Evolutionary conservation across 2,888 invertebrate genomes (phyloP).

Genomic region (Rhagonycha lutea): DNA sequence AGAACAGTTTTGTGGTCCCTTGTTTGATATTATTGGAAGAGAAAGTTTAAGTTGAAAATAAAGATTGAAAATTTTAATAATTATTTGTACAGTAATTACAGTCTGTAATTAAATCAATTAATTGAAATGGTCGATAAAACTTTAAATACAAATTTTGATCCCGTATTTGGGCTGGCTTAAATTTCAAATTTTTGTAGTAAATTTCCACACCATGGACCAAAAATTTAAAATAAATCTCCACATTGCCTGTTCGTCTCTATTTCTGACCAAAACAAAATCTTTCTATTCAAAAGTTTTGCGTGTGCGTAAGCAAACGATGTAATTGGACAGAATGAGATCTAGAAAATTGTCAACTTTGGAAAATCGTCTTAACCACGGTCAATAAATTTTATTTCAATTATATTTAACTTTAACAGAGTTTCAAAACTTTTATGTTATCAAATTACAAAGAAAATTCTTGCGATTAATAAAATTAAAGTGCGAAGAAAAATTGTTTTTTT

Average conservation of each 20-base stretch:
- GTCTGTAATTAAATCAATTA: too few relatives aligned
- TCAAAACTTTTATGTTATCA: neutral
- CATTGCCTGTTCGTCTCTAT: neutral
- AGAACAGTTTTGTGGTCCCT: too few relatives aligned
- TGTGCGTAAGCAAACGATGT: neutral
- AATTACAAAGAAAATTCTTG: neutral
- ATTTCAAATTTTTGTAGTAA: neutral
- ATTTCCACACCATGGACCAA: neutral
- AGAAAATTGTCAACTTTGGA: neutral
- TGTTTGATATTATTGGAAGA: too few relatives aligned
- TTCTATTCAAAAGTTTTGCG: neutral
- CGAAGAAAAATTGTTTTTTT: neutral
- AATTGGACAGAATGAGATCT: neutral
- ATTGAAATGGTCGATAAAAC: too few relatives aligned
- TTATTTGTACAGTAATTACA: too few relatives aligned
- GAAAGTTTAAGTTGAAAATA: too few relatives aligned
- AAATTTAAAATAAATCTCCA: neutral
- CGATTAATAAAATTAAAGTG: neutral
- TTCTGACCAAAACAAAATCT: neutral
- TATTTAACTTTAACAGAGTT: neutral
- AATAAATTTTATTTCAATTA: neutral
- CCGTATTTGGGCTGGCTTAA: too few relatives aligned
- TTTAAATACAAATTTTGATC: too few relatives aligned
- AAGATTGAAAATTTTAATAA: too few relatives aligned
- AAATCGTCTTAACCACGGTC: neutral